Evolutionary conservation across 2,113 vertebrate species (phyloP).

Genomic region (Rhagologus leucostigma): DNA sequence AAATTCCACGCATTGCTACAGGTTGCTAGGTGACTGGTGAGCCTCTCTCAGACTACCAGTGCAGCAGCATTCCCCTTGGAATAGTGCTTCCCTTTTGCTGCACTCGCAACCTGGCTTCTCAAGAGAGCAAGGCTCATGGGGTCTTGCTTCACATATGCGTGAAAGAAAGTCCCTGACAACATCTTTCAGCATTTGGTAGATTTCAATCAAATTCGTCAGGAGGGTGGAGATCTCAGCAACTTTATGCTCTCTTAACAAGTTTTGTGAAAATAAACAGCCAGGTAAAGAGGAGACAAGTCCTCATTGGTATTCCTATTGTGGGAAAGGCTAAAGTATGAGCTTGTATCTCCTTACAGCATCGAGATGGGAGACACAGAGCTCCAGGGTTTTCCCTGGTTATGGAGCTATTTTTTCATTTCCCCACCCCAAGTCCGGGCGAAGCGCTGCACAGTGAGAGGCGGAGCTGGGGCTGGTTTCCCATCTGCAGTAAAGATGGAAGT

Average conservation of each 20-base stretch:
- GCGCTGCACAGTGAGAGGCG: background rate
- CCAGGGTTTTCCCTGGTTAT: background rate
- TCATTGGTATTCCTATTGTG: background rate
- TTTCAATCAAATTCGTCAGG: background rate
- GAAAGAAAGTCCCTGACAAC: background rate
- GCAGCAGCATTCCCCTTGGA: background rate
- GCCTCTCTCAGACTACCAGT: background rate
- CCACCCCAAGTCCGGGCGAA: background rate
- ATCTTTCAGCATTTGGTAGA: background rate
- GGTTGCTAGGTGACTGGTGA: background rate
- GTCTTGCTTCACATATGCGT: background rate
- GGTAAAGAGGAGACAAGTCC: background rate
- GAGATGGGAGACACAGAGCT: slow-evolving; percentile 18
- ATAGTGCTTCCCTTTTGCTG: background rate
- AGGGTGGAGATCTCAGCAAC: background rate
- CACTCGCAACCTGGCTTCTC: background rate
- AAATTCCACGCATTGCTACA: rapidly evolving
- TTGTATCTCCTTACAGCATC: background rate
- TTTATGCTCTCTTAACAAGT: background rate
- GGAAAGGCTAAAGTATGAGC: background rate
- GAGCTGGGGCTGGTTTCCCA: background rate
- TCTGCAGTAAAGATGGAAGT: background rate
- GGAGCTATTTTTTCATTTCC: background rate
- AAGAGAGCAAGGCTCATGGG: background rate
- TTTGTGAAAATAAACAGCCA: slow-evolving; percentile 15